Percentiles rank a stretch among this genome's conserved stretches.
These are phyloP conservation scores for Dryobates pubescens DNA, from an alignment of 2,797 vertebrate species.

Conservation along the genomic window DNA sequence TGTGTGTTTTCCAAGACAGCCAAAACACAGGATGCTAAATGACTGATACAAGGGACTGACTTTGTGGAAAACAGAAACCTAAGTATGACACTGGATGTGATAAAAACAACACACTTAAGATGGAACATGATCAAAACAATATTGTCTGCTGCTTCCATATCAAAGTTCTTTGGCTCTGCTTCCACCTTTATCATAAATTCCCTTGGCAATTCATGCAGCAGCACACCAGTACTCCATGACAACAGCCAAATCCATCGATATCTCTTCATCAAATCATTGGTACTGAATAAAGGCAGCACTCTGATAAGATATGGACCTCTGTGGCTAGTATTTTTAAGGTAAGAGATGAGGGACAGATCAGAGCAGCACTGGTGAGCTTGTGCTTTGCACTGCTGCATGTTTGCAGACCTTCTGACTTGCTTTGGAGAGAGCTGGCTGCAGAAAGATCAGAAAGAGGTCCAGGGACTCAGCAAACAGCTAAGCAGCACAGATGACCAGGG, in stretches of 20 bases:
- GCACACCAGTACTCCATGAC: constrained; percentile 15
- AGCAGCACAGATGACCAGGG: rapidly evolving
- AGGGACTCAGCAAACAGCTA: not conserved
- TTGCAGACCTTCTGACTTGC: not conserved
- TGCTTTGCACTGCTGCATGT: not conserved
- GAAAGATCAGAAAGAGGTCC: not conserved
- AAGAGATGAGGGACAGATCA: not conserved
- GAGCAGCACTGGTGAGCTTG: not conserved
- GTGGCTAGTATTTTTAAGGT: not conserved
- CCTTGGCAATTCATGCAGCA: not conserved
- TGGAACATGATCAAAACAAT: constrained; percentile 6
- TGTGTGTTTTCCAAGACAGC: not conserved
- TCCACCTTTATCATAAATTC: not conserved
- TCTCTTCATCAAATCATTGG: constrained; percentile 23
- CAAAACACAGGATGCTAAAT: not conserved
- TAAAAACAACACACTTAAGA: not conserved
- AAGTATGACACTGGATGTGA: not conserved
- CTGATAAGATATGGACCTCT: not conserved
- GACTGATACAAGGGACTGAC: not conserved
- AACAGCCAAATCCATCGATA: constrained; percentile 11
- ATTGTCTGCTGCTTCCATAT: not conserved
- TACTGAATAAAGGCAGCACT: constrained; percentile 27
- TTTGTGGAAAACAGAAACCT: not conserved
- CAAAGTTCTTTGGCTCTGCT: not conserved
- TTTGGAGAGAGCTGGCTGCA: not conserved